Evolutionary conservation across 2,113 vertebrate genomes (phyloP).

Genomic region (Cryptotis parvus): DNA sequence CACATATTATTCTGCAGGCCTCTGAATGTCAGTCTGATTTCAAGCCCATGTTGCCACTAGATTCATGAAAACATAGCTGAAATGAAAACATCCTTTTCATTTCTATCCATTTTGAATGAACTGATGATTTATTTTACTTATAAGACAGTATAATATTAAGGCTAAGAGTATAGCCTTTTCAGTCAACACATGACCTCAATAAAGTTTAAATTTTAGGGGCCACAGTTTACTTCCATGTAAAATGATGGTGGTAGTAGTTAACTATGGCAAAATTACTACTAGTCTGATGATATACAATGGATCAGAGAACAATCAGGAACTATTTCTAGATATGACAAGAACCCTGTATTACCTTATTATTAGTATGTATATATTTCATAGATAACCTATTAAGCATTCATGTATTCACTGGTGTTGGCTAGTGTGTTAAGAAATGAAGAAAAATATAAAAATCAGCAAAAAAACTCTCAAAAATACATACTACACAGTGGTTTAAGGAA

Average conservation of each 20-base stretch:
- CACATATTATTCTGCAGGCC: background rate
- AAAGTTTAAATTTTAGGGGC: background rate
- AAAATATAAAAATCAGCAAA: background rate
- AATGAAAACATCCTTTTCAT: background rate
- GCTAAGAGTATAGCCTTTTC: background rate
- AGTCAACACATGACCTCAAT: background rate
- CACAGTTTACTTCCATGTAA: background rate
- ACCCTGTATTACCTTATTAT: background rate
- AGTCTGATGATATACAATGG: background rate
- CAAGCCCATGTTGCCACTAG: conserved; percentile 14
- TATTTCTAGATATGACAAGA: background rate
- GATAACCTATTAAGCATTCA: conserved; percentile 14
- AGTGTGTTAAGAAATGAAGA: conserved; percentile 18
- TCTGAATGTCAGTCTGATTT: conserved; percentile 57
- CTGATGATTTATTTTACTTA: background rate
- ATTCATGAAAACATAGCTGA: conserved; percentile 24
- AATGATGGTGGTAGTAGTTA: background rate
- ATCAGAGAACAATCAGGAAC: background rate
- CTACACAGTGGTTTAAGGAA: background rate
- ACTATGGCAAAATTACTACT: background rate
- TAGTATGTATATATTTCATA: background rate
- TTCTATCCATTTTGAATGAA: conserved; percentile 21
- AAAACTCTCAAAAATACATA: background rate
- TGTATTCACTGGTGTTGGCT: background rate
- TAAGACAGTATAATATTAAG: background rate